Conservation (phyloP, 1,140 invertebrate genomes). For the Drosophila elegans region DNA sequence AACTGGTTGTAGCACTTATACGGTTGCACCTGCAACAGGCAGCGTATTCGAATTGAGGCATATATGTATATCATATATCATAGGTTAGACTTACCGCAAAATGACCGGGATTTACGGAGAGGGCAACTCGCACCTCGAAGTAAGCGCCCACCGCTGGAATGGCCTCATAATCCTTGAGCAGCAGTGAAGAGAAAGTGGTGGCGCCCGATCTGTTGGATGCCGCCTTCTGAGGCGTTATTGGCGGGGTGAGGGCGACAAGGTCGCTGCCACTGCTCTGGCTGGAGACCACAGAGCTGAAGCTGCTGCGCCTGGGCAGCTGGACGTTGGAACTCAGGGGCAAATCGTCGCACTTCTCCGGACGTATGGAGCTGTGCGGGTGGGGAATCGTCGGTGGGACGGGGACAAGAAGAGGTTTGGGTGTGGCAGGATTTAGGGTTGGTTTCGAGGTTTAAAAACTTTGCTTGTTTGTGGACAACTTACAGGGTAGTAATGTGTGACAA, state of each 20-base stretch:
- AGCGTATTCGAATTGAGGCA: not conserved
- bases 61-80: too few species aligned
- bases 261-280: conserved; percentile 65
- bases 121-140: conserved; percentile 75
- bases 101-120: conserved; percentile 74
- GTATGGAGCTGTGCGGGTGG: conserved; percentile 36
- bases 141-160: conserved; percentile 70
- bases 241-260: conserved; percentile 33
- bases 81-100: conserved; percentile 62
- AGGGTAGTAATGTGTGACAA: conserved; percentile 11
- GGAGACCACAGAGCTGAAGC: conserved; percentile 64
- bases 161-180: conserved; percentile 65
- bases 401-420: not conserved
- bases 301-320: conserved; percentile 55
- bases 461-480: conserved; percentile 21
- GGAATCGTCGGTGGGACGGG: conserved; percentile 1
- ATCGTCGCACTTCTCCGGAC: conserved; percentile 57
- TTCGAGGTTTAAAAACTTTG: conserved; percentile 45
- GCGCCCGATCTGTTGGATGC: not conserved
- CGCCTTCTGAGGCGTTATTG: conserved; percentile 56
- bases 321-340: conserved; percentile 50
- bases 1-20: conserved; percentile 77
- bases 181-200: conserved; percentile 21
- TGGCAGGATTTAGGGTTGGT: not conserved
- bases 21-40: conserved; percentile 66